These are phyloP conservation scores for Rhagium mordax DNA, from an alignment of 2,888 invertebrate genomes.

Conservation along the genomic window DNA sequence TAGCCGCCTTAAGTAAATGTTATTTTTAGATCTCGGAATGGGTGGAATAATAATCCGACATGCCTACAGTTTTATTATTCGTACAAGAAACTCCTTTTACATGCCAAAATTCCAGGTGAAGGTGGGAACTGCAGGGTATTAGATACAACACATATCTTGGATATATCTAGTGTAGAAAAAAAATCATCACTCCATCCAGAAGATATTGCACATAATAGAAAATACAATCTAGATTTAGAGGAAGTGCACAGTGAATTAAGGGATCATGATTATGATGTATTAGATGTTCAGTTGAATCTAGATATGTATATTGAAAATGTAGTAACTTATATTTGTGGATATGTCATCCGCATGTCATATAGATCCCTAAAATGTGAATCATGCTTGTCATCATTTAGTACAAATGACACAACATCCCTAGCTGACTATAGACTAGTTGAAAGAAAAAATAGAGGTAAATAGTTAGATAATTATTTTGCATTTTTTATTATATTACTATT, in stretches of 20 bases:
- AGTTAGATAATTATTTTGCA: no score
- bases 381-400: background rate
- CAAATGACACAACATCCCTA: background rate
- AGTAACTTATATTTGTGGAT: conserved; percentile 20
- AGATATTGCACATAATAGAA: no score
- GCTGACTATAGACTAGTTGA: background rate
- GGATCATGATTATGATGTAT: conserved; percentile 29
- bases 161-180: no score
- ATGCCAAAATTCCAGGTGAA: conserved; percentile 15
- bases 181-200: no score
- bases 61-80: conserved; percentile 23
- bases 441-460: no score
- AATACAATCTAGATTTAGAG: no score
- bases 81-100: conserved; percentile 30
- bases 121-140: conserved; percentile 26
- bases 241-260: no score
- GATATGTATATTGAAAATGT: conserved; percentile 19
- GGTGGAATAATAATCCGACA: conserved; percentile 36
- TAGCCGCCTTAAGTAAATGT: conserved; percentile 13
- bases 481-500: no score
- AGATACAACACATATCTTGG: background rate
- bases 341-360: conserved; percentile 23
- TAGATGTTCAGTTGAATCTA: conserved; percentile 7
- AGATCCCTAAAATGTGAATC: conserved; percentile 18
- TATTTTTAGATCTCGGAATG: conserved; percentile 37